These are phyloP conservation scores for Australoheros facetus DNA, from an alignment of 2,797 vertebrate genomes.

Conservation along the genomic window DNA sequence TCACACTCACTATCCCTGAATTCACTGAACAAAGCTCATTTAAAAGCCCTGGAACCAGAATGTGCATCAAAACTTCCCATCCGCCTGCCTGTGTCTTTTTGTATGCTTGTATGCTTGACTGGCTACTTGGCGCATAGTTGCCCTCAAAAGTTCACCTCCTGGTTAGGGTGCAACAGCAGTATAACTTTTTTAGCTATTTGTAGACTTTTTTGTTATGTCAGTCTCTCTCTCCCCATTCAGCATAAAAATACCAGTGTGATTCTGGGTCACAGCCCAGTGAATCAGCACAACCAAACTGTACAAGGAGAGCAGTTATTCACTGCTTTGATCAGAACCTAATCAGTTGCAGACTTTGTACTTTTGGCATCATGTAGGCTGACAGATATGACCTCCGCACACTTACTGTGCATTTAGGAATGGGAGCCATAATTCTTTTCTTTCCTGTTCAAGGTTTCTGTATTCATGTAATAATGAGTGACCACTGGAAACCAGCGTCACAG, in stretches of 20 bases:
- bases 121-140: neutral
- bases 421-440: slow-evolving; percentile 28
- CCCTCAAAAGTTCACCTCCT: slow-evolving; percentile 5
- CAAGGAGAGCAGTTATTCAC: slow-evolving; percentile 4
- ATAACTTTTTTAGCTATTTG: neutral
- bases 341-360: slow-evolving; percentile 25
- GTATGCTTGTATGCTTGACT: neutral
- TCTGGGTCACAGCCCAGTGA: neutral
- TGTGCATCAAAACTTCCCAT: slow-evolving; percentile 9
- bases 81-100: neutral
- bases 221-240: neutral
- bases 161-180: neutral
- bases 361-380: slow-evolving; percentile 5
- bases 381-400: neutral
- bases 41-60: slow-evolving; percentile 9
- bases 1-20: slow-evolving; percentile 1
- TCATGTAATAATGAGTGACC: slow-evolving; percentile 26
- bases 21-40: slow-evolving; percentile 1
- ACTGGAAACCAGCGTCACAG: slow-evolving; percentile 42
- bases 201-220: neutral
- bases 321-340: slow-evolving; percentile 18
- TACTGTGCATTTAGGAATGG: neutral
- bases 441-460: slow-evolving; percentile 37
- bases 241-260: neutral
- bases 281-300: slow-evolving; percentile 22